Conservation (phyloP, 2,888 invertebrate species). For the Nebria salina region DNA sequence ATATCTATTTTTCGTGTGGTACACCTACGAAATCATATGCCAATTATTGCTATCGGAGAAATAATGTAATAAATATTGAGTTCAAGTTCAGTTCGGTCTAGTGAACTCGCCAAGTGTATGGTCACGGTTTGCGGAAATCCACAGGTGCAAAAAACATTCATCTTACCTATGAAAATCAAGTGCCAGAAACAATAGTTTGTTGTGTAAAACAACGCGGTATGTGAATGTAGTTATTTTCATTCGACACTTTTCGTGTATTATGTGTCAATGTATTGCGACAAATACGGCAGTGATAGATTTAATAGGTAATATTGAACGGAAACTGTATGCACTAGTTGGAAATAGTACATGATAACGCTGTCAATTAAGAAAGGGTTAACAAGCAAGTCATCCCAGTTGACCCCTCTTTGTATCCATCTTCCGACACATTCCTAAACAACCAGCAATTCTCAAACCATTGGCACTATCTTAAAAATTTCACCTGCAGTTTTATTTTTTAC, state of each 20-base stretch:
- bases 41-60: conserved; percentile 12
- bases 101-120: conserved; percentile 26
- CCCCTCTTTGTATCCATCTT: conserved; percentile 30
- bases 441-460: conserved; percentile 20
- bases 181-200: neutral
- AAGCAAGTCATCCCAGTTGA: conserved; percentile 32
- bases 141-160: conserved; percentile 36
- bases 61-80: conserved; percentile 1
- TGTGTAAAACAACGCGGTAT: neutral
- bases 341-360: conserved; percentile 19
- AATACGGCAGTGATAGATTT: neutral
- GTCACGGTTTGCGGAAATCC: conserved; percentile 18
- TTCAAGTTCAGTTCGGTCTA: conserved; percentile 29
- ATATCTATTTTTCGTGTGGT: neutral
- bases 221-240: neutral
- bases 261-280: neutral
- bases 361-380: conserved; percentile 40
- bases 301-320: conserved; percentile 2
- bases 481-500: too few relatives aligned
- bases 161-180: neutral
- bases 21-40: neutral
- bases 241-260: neutral
- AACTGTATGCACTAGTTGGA: conserved; percentile 20
- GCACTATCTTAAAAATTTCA: too few relatives aligned
- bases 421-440: conserved; percentile 25